A percentile compares a stretch with the other conserved stretches of the same genome.
Conservation (phyloP, 2,797 vertebrate species). For the Xerus rutilus region DNA sequence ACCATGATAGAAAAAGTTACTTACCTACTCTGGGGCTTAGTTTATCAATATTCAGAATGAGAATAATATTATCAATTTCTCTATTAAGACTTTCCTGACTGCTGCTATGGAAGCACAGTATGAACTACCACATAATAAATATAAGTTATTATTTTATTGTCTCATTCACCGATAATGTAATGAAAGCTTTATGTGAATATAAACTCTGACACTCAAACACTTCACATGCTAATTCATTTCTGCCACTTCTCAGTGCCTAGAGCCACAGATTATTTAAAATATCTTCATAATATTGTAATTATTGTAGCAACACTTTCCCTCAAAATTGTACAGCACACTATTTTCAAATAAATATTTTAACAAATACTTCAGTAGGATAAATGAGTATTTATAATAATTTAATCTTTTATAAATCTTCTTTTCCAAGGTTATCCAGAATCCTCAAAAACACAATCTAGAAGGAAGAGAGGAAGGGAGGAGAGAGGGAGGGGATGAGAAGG, state of each 20-base stretch:
- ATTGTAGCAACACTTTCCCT: neutral
- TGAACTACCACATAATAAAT: neutral
- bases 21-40: neutral
- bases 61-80: neutral
- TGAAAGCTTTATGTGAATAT: neutral
- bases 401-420: conserved; percentile 11
- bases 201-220: neutral
- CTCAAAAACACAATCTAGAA: neutral
- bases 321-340: neutral
- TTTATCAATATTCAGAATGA: neutral
- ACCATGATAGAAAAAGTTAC: neutral
- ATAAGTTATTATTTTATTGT: conserved; percentile 2
- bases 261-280: neutral
- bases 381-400: neutral
- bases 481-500: too few species aligned
- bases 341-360: conserved; percentile 53
- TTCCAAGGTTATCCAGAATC: neutral
- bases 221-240: conserved; percentile 10
- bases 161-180: neutral
- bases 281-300: neutral
- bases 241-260: neutral
- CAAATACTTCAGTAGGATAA: neutral
- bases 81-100: neutral
- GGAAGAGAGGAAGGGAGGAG: neutral
- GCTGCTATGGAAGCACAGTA: neutral